phyloP scores from a whole-genome alignment of 2,113 vertebrate genomes.

The Platanista minor region DNA sequence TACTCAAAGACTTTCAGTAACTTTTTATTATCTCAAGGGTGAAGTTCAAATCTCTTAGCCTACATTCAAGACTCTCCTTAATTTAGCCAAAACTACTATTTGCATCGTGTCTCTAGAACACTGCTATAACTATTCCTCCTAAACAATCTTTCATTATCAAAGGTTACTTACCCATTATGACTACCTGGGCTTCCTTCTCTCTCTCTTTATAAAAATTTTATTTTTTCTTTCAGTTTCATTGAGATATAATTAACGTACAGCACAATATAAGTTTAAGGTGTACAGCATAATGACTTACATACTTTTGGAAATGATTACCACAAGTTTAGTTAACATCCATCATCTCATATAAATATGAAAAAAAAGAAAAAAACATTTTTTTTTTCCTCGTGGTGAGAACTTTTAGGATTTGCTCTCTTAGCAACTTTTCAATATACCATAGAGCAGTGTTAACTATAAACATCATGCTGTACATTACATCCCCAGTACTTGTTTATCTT shows the following conservation, averaged over 20 bases:
- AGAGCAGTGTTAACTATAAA: neutral
- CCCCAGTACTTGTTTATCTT: neutral
- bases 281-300: neutral
- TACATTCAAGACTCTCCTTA: neutral
- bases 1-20: neutral
- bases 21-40: neutral
- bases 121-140: neutral
- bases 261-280: neutral
- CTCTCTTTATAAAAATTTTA: neutral
- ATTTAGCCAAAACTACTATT: neutral
- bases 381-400: neutral
- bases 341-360: neutral
- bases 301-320: neutral
- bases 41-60: neutral
- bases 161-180: neutral
- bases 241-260: neutral
- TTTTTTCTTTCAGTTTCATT: neutral
- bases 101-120: neutral
- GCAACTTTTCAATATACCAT: neutral
- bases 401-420: neutral
- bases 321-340: neutral
- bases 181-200: neutral
- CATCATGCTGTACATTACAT: neutral
- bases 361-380: neutral
- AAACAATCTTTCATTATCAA: neutral